Percentiles rank a stretch among this genome's conserved stretches.
These are phyloP conservation scores for Calliphora vomitoria DNA, from an alignment of 2,888 invertebrate species.

Conservation along the genomic window DNA sequence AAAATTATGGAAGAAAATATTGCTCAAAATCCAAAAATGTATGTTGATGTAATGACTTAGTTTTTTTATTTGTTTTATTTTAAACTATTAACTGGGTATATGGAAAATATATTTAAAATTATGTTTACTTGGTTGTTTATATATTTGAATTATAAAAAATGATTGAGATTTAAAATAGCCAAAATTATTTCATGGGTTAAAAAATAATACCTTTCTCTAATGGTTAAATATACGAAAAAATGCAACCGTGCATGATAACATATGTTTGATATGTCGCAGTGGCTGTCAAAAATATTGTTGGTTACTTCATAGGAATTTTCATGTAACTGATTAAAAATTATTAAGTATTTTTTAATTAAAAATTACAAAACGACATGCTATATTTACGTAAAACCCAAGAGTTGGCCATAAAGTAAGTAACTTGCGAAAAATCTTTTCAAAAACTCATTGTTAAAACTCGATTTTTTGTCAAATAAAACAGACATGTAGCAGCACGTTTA, in stretches of 20 bases:
- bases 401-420: slow-evolving; percentile 43
- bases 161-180: too few relatives aligned
- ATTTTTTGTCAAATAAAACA: background rate
- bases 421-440: background rate
- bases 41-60: slow-evolving; percentile 78
- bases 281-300: slow-evolving; percentile 8
- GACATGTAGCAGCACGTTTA: slow-evolving; percentile 64
- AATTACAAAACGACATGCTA: slow-evolving; percentile 47
- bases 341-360: slow-evolving; percentile 39
- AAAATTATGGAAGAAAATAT: slow-evolving; percentile 83
- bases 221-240: slow-evolving; percentile 18
- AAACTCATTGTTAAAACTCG: background rate
- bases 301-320: slow-evolving; percentile 46
- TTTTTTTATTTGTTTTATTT: background rate
- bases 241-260: background rate
- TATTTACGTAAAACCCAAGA: slow-evolving; percentile 63
- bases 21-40: slow-evolving; percentile 81
- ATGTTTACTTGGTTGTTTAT: too few relatives aligned
- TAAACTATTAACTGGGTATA: too few relatives aligned
- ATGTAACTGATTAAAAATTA: slow-evolving; percentile 35
- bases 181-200: background rate
- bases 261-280: background rate
- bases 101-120: too few relatives aligned
- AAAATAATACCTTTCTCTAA: background rate
- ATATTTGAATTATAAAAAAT: too few relatives aligned